Conservation (phyloP, 2,888 invertebrate genomes). For the Flexamia atlantica region DNA sequence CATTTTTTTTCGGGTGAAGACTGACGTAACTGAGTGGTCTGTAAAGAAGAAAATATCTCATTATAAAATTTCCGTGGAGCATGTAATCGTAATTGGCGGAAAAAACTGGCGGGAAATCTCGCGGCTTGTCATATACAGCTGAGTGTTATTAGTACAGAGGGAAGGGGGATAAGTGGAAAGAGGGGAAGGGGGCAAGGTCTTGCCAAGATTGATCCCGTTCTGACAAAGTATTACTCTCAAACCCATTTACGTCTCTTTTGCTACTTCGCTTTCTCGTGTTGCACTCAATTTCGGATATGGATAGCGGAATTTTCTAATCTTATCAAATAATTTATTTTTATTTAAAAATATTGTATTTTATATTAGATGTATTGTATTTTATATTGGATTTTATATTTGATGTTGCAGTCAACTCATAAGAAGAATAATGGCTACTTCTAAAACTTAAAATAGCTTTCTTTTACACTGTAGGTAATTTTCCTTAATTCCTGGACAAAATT, state of each 20-base stretch:
- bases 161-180: not conserved
- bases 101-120: slow-evolving; percentile 42
- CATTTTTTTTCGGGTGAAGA: not conserved
- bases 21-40: not conserved
- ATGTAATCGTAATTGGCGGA: slow-evolving; percentile 45
- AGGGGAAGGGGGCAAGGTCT: not conserved
- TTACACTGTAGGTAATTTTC: no score
- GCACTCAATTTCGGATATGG: not conserved
- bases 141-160: not conserved
- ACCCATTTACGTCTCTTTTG: slow-evolving; percentile 7
- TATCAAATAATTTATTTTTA: no score
- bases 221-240: not conserved
- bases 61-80: not conserved
- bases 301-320: no score
- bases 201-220: not conserved
- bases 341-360: no score
- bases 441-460: no score
- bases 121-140: slow-evolving; percentile 34
- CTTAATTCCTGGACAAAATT: no score
- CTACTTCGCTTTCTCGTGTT: not conserved
- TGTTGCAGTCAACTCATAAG: no score
- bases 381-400: no score
- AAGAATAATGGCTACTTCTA: no score
- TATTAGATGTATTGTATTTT: no score
- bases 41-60: not conserved